A percentile compares a stretch with the other conserved stretches of the same genome.
phyloP scores from a whole-genome alignment of 2,113 vertebrate species.

The Xiphophorus maculatus region DNA sequence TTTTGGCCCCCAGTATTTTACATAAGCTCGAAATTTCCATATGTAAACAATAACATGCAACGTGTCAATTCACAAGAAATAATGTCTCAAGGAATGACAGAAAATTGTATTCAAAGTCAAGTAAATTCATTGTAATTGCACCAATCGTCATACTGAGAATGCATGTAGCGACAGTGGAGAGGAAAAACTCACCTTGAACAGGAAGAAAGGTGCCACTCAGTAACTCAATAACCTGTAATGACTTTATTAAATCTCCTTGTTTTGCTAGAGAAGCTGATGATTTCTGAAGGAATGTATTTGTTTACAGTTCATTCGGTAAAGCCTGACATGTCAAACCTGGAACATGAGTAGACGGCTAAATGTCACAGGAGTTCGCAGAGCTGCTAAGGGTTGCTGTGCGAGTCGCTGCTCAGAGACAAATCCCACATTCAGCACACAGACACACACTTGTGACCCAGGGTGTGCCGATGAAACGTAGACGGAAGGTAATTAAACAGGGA shows the following conservation, averaged over 20 bases:
- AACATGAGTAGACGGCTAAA: conserved; percentile 13
- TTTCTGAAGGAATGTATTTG: neutral
- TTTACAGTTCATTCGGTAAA: neutral
- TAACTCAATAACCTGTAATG: neutral
- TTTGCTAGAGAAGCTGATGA: neutral
- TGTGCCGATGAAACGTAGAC: conserved; percentile 67
- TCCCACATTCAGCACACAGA: conserved; percentile 59
- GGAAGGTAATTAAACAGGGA: conserved; percentile 80
- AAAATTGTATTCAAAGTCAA: too few species aligned
- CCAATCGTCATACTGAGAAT: neutral
- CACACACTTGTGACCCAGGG: conserved; percentile 63
- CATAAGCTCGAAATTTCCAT: too few species aligned
- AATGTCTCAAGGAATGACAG: too few species aligned
- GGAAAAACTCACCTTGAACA: neutral
- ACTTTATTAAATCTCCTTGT: neutral
- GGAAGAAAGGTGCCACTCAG: neutral
- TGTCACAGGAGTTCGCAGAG: conserved; percentile 20
- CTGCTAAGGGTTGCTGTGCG: neutral
- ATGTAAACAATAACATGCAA: too few species aligned
- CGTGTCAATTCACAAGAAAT: too few species aligned
- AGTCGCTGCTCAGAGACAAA: conserved; percentile 18
- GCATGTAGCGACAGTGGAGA: neutral
- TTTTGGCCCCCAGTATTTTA: too few species aligned
- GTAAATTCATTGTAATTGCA: too few species aligned
- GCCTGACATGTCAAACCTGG: conserved; percentile 7